phyloP scores from a whole-genome alignment of 2,113 vertebrate species.

The Scophthalmus maximus region DNA sequence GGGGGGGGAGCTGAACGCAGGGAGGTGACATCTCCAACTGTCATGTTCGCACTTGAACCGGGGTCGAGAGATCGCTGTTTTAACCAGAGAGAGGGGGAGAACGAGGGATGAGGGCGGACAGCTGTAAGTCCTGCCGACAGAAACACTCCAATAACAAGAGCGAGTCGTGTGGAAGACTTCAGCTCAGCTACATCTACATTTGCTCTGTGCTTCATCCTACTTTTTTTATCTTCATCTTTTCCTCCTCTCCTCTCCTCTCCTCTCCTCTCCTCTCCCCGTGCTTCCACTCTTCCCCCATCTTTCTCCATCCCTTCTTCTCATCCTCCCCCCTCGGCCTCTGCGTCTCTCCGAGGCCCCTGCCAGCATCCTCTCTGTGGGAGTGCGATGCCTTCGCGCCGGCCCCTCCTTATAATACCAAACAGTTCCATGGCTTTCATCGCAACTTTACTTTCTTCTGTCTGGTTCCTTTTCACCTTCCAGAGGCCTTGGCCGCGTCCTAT shows the following conservation, averaged over 20 bases:
- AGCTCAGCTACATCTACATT: not conserved
- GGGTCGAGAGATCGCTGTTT: slow-evolving; percentile 61
- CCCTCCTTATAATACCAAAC: slow-evolving; percentile 43
- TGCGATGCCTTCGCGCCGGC: slow-evolving; percentile 34
- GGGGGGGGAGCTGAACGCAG: slow-evolving; percentile 26
- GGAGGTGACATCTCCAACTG: slow-evolving; percentile 65
- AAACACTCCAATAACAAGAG: slow-evolving; percentile 15
- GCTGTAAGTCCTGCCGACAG: slow-evolving; percentile 48
- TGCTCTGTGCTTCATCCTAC: not conserved
- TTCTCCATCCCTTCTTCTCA: not conserved
- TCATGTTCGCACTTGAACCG: slow-evolving; percentile 56
- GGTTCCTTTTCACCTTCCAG: slow-evolving; percentile 55
- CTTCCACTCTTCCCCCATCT: slow-evolving; percentile 8
- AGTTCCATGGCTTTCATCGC: slow-evolving; percentile 41
- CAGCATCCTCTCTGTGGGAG: slow-evolving; percentile 61
- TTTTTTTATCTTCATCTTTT: slow-evolving; percentile 29
- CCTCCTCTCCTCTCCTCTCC: slow-evolving; percentile 18
- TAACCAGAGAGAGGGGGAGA: slow-evolving; percentile 36
- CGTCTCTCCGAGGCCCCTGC: slow-evolving; percentile 29
- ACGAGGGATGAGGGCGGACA: slow-evolving; percentile 30
- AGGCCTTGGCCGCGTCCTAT: slow-evolving; percentile 77
- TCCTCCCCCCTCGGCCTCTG: slow-evolving; percentile 26
- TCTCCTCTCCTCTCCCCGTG: slow-evolving; percentile 18
- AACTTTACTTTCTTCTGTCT: not conserved
- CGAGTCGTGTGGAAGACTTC: not conserved